Evolutionary conservation across 2,797 vertebrate genomes (phyloP).

Genomic region (Enteromius afrohamiltoni): DNA sequence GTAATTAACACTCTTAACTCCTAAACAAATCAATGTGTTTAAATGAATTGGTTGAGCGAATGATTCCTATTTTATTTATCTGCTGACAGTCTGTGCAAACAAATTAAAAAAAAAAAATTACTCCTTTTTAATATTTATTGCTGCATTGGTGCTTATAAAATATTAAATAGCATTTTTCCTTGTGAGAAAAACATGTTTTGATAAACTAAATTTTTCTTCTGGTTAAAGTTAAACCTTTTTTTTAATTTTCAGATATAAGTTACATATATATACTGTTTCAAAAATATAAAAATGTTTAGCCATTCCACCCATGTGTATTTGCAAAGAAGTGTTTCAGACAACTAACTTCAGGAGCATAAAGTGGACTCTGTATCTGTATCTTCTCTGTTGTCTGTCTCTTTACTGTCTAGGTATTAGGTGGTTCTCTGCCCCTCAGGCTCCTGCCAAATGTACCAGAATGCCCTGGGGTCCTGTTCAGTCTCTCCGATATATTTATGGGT

Average conservation of each 20-base stretch:
- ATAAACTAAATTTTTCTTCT: background rate
- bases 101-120: background rate
- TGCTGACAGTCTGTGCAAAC: background rate
- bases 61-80: background rate
- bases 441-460: slow-evolving; percentile 65
- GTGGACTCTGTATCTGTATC: slow-evolving; percentile 53
- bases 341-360: slow-evolving; percentile 14
- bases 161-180: background rate
- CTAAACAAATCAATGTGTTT: background rate
- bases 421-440: slow-evolving; percentile 57
- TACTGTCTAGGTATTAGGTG: slow-evolving; percentile 59
- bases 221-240: background rate
- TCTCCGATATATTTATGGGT: slow-evolving; percentile 68
- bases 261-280: background rate
- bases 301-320: background rate
- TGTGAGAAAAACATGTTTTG: background rate
- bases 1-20: background rate
- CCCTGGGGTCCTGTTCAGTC: slow-evolving; percentile 63
- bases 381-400: slow-evolving; percentile 29
- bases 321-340: background rate
- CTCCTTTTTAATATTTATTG: background rate
- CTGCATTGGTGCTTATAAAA: background rate
- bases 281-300: background rate
- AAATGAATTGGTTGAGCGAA: background rate
- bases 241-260: background rate